Conservation (phyloP, 2,888 invertebrate species). For the Siphlonurus alternatus region DNA sequence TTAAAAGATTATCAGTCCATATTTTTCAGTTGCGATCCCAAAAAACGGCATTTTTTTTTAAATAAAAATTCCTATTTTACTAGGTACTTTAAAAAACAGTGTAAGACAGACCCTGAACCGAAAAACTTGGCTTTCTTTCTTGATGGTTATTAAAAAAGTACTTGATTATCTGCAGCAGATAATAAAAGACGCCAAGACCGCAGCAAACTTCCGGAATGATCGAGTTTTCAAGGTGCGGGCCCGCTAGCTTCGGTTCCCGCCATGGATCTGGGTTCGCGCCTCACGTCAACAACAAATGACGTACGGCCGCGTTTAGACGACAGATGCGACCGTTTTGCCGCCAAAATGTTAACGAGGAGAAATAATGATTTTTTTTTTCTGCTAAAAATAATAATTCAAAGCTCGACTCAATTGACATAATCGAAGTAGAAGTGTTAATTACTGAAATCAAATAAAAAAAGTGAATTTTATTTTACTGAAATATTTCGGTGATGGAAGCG, state of each 20-base stretch:
- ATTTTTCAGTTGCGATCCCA: too few species aligned
- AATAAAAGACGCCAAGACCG: too few species aligned
- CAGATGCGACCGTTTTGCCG: background rate
- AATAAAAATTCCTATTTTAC: too few species aligned
- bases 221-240: background rate
- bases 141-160: too few species aligned
- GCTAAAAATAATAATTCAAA: background rate
- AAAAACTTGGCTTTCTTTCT: too few species aligned
- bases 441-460: background rate
- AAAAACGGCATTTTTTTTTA: too few species aligned
- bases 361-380: background rate
- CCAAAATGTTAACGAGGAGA: background rate
- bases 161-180: too few species aligned
- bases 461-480: background rate
- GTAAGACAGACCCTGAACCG: too few species aligned
- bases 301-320: background rate
- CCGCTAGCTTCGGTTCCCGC: background rate
- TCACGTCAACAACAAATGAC: slow-evolving; percentile 3
- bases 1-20: too few species aligned
- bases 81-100: too few species aligned
- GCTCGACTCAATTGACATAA: background rate
- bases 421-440: too few species aligned
- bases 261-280: slow-evolving; percentile 2
- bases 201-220: background rate
- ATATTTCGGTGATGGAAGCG: too few species aligned